Evolutionary conservation across 2,888 invertebrate species (phyloP).

Genomic region (Orthonychiurus folsomi): DNA sequence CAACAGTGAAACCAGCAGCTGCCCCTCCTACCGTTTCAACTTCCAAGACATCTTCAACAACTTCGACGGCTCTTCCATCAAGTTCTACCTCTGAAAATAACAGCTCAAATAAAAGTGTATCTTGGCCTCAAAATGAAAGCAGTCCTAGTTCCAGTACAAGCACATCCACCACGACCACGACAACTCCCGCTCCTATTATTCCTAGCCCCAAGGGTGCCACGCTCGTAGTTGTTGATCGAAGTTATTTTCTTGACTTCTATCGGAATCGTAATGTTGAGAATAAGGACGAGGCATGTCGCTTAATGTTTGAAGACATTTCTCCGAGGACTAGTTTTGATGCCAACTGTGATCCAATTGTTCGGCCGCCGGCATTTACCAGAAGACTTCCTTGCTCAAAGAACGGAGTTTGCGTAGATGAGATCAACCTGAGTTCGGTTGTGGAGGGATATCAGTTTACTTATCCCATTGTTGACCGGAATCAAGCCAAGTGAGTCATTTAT

Average conservation of each 20-base stretch:
- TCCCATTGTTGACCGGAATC: conserved; percentile 75
- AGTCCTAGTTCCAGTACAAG: conserved; percentile 12
- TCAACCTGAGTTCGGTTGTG: conserved; percentile 68
- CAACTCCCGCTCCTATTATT: neutral
- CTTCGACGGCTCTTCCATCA: neutral
- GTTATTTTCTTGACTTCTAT: conserved; percentile 81
- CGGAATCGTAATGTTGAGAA: conserved; percentile 60
- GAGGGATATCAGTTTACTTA: conserved; percentile 87
- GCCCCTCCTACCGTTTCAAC: neutral
- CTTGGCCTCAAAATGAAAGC: conserved; percentile 12
- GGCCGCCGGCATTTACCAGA: conserved; percentile 67
- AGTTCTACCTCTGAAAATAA: neutral
- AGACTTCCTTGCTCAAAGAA: conserved; percentile 72
- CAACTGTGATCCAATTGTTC: conserved; percentile 77
- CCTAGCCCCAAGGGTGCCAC: conserved; percentile 51
- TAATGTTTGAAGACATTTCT: conserved; percentile 78
- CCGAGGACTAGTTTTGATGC: no score
- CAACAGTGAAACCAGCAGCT: neutral
- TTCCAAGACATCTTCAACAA: neutral
- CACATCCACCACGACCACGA: conserved; percentile 17
- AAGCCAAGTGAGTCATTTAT: conserved; percentile 58
- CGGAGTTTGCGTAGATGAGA: conserved; percentile 71
- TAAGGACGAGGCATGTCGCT: conserved; percentile 65
- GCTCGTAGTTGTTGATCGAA: conserved; percentile 80
- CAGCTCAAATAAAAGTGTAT: neutral